Evolutionary conservation across 2,888 invertebrate genomes (phyloP).

Genomic region (Diarsia rubi): DNA sequence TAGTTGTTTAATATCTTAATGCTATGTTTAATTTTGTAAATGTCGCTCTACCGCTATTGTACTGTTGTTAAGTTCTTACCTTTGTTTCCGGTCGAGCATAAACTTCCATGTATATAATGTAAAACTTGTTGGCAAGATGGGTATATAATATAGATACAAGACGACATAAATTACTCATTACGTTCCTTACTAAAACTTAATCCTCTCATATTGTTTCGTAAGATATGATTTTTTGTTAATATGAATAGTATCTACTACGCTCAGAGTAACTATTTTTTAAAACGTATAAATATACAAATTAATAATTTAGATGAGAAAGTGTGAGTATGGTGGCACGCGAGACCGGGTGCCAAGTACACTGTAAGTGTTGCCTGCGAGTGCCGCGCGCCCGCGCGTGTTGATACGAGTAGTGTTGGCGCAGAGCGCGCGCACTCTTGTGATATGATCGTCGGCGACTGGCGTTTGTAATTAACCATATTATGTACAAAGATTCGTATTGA

Average conservation of each 20-base stretch:
- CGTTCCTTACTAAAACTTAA: constrained; percentile 52
- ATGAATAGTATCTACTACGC: constrained; percentile 53
- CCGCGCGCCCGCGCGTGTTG: constrained; percentile 7
- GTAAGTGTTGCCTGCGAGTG: constrained; percentile 63
- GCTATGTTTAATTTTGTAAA: constrained; percentile 14
- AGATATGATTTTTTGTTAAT: constrained; percentile 58
- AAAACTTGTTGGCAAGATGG: constrained; percentile 57
- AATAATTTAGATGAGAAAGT: constrained; percentile 28
- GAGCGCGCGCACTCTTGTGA: constrained; percentile 37
- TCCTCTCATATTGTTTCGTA: constrained; percentile 53
- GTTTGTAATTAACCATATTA: constrained; percentile 47
- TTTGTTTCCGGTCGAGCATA: constrained; percentile 28
- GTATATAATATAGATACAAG: constrained; percentile 35
- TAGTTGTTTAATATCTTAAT: background rate
- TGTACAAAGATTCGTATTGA: constrained; percentile 59
- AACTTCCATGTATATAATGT: constrained; percentile 56
- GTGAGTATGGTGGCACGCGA: constrained; percentile 34
- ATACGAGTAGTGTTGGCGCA: constrained; percentile 14
- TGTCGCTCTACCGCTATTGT: constrained; percentile 21
- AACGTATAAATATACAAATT: constrained; percentile 70
- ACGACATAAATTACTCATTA: constrained; percentile 24
- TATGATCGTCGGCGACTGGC: constrained; percentile 29
- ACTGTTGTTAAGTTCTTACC: constrained; percentile 64
- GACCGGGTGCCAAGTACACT: constrained; percentile 69
- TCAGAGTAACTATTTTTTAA: constrained; percentile 81